Evolutionary conservation across 2,888 invertebrate species (phyloP).

Genomic region (Chrysopilus asiliformis): DNA sequence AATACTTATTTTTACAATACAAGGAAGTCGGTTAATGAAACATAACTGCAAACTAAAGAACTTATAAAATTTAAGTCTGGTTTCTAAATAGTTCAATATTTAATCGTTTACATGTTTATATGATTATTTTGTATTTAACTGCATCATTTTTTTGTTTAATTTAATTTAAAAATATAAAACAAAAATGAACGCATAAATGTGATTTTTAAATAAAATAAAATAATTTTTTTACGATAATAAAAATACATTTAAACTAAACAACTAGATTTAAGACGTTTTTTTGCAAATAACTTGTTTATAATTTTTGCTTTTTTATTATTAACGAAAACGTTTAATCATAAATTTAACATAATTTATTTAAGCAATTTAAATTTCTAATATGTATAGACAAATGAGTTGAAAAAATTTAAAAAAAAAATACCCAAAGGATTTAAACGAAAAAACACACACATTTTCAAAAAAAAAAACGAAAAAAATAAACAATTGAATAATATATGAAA

Average conservation of each 20-base stretch:
- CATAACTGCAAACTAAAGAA: too few relatives aligned
- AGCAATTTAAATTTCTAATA: background rate
- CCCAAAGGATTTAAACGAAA: background rate
- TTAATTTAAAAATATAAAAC: too few relatives aligned
- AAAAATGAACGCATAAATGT: too few relatives aligned
- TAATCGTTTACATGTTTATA: too few relatives aligned
- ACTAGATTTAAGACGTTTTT: background rate
- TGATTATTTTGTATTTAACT: too few relatives aligned
- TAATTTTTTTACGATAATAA: background rate
- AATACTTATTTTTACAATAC: too few relatives aligned
- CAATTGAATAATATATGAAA: conserved; percentile 1
- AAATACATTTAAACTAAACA: background rate
- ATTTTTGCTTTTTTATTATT: background rate
- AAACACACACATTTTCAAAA: background rate
- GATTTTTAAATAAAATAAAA: background rate
- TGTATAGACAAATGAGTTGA: background rate
- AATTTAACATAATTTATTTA: background rate
- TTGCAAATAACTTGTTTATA: background rate
- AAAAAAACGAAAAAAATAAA: background rate
- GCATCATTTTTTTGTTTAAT: too few relatives aligned
- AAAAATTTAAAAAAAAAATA: background rate
- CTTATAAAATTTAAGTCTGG: too few relatives aligned
- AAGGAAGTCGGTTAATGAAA: too few relatives aligned
- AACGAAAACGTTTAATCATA: background rate
- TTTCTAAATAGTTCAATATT: too few relatives aligned